phyloP scores from a whole-genome alignment of 1,140 invertebrate species.

The Neodiprion fabricii region DNA sequence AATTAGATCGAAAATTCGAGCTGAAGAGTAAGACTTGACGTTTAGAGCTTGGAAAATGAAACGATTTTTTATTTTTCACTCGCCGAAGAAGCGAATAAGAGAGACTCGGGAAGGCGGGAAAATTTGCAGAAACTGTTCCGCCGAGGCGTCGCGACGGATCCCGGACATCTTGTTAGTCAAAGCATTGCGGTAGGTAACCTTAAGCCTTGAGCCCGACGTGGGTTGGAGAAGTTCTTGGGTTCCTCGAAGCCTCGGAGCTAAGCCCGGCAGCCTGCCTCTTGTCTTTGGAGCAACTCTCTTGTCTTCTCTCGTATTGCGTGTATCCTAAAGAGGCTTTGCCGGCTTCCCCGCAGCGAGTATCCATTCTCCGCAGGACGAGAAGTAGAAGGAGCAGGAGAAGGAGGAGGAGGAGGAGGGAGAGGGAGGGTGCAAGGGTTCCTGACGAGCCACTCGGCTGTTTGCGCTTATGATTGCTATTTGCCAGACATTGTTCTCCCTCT shows the following conservation, averaged over 20 bases:
- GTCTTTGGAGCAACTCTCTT: not conserved
- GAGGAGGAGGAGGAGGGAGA: not conserved
- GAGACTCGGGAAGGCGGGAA: too few relatives aligned
- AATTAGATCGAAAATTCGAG: too few relatives aligned
- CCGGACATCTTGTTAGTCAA: not conserved
- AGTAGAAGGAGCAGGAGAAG: not conserved
- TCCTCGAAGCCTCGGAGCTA: not conserved
- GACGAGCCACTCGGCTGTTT: conserved; percentile 14
- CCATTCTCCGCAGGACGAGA: too few relatives aligned
- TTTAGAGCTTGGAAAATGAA: too few relatives aligned
- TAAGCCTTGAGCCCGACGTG: not conserved
- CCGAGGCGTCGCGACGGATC: too few relatives aligned
- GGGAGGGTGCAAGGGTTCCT: conserved; percentile 2
- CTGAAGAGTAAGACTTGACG: too few relatives aligned
- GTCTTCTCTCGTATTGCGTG: not conserved
- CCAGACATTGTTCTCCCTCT: conserved; percentile 9
- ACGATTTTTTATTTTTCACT: too few relatives aligned
- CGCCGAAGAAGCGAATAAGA: too few relatives aligned
- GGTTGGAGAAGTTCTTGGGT: too few relatives aligned
- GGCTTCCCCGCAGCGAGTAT: too few relatives aligned
- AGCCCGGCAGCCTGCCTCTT: conserved; percentile 9
- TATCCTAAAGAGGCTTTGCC: not conserved
- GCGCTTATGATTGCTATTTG: conserved; percentile 2
- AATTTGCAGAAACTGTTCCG: too few relatives aligned
- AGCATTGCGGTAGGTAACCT: not conserved